phyloP scores from a whole-genome alignment of 1,140 invertebrate species.

The Homarus americanus region DNA sequence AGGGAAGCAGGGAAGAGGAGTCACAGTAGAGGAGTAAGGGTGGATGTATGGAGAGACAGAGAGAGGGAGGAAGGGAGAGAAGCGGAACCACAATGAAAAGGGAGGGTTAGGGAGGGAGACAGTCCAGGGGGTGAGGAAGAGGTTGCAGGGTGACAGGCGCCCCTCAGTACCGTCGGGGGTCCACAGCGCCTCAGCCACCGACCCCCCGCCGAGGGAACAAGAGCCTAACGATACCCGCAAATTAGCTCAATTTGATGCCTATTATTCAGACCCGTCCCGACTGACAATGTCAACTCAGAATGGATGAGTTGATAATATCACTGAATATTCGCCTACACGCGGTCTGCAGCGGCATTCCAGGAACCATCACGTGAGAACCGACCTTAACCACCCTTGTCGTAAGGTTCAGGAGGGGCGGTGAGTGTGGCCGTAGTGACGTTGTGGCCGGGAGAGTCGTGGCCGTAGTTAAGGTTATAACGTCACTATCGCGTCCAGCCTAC shows the following conservation, averaged over 20 bases:
- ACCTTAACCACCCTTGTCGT: not conserved
- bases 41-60: not conserved
- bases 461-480: constrained; percentile 74
- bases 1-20: not conserved
- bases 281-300: constrained; percentile 74
- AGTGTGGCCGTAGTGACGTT: not conserved
- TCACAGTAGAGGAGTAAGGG: not conserved
- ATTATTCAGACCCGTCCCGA: constrained; percentile 73
- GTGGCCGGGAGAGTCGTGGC: constrained; percentile 46
- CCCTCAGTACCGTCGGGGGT: constrained; percentile 31
- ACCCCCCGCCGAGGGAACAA: constrained; percentile 72
- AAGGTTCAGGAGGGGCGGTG: not conserved
- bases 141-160: constrained; percentile 53
- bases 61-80: not conserved
- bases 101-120: not conserved
- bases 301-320: constrained; percentile 74
- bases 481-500: constrained; percentile 60
- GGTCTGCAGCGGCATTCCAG: constrained; percentile 53
- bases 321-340: constrained; percentile 49
- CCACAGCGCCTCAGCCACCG: constrained; percentile 22
- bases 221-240: constrained; percentile 73
- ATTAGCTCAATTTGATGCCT: constrained; percentile 74
- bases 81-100: not conserved
- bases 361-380: not conserved
- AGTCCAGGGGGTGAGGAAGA: constrained; percentile 36